Base-by-base conservation (phyloP, 2,797 vertebrate genomes). In the Toxotes lorentzi region DNA sequence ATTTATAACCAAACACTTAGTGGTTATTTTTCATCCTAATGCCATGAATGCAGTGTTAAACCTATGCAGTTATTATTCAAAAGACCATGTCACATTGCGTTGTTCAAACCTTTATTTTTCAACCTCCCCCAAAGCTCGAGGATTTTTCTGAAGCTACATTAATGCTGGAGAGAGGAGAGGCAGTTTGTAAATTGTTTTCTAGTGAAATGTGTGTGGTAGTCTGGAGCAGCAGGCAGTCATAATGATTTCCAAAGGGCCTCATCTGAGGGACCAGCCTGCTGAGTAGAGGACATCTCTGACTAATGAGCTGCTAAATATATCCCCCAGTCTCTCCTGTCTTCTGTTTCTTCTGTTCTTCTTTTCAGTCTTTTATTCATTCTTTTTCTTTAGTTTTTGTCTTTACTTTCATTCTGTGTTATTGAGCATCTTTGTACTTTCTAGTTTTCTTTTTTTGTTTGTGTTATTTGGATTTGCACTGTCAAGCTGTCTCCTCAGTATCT, bases 251-350 rank as follows among this genome's bases (percentile, higher is more conserved):
- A 90, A 92, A 91, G 83, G 89, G 89, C 89, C 88, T 92, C 93
- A 84, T 93, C 88, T 81, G 78, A 91, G 85, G 82, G 86, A 92
- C 91, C 90, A 86, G 86, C 89, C 88, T 72, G 90, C 91, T 91
- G 92, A 93, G 91, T 79, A 85, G 81, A 91, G 91, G 91, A 92
- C 91, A 91, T 91, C 89, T 90, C 90, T 89, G 90, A 92, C 90
- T 94, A 93, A 94, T 92, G 92, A 93, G 90, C 93, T 90, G 91
- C 93, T 94, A 94, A 92, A 94, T 94, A 93, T 94, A 94, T 91
- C 91, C 87, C 80, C 79, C 78, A 88, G 88, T 73, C 83, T 84
- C 89, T 88, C 78, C 84, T 88, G 83, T 89, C 88, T 89, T 87
- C 76, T 89, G 71, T 83, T 86, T 82, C 85, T 47, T 78, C 63